A percentile compares a stretch with the other conserved stretches of the same genome.
Conservation (phyloP, 2,888 invertebrate species). For the Laothoe populi region DNA sequence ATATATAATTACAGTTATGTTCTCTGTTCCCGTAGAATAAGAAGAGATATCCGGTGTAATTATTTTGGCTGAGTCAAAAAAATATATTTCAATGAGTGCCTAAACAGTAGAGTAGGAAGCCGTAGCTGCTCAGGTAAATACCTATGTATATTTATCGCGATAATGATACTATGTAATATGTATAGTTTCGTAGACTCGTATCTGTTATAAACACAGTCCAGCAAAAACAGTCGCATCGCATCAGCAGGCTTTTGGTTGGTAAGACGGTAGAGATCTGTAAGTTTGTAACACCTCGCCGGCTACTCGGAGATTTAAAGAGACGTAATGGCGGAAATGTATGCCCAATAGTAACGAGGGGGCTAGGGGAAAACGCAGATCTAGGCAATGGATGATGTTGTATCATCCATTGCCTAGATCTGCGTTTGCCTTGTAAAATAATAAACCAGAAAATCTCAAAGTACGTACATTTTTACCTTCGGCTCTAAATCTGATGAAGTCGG, state of each 20-base stretch:
- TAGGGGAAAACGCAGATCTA: too few species aligned
- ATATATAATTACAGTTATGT: background rate
- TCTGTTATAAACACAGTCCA: too few species aligned
- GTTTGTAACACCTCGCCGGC: too few species aligned
- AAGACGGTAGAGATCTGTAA: too few species aligned
- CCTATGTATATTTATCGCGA: conserved; percentile 1
- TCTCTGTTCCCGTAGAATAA: background rate
- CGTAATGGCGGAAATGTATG: too few species aligned
- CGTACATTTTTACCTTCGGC: background rate
- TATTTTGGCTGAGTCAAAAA: background rate
- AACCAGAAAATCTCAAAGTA: background rate
- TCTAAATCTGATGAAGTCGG: background rate
- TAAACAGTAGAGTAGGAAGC: background rate
- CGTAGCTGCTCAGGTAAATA: background rate
- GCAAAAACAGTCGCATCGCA: too few species aligned
- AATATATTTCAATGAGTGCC: background rate
- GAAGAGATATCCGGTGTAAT: conserved; percentile 3
- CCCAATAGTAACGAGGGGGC: too few species aligned
- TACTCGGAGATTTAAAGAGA: too few species aligned
- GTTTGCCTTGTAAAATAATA: background rate
- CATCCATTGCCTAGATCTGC: too few species aligned
- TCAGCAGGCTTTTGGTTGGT: too few species aligned
- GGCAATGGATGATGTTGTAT: too few species aligned
- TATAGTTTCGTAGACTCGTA: background rate
- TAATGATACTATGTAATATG: background rate